Conservation (phyloP, 2,888 invertebrate species). For the Acronicta psi region DNA sequence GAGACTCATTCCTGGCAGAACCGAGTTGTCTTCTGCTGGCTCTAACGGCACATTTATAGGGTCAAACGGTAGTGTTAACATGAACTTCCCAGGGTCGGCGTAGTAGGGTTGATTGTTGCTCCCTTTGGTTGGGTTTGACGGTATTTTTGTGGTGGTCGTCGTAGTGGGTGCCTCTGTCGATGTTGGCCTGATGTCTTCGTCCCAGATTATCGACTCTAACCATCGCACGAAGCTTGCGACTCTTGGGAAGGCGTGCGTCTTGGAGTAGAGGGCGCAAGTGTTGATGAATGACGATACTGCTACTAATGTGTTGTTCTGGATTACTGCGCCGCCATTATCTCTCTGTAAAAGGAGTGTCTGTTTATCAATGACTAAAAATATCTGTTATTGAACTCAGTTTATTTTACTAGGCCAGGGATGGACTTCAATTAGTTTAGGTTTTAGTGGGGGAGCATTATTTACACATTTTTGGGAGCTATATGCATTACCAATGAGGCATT, state of each 20-base stretch:
- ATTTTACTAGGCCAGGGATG: background rate
- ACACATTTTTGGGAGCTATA: no score
- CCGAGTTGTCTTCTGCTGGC: conserved; percentile 80
- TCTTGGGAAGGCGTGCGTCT: conserved; percentile 82
- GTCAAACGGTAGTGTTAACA: conserved; percentile 80
- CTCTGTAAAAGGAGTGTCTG: conserved; percentile 66
- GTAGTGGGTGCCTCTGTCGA: conserved; percentile 45
- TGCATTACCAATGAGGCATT: no score
- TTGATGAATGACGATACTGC: conserved; percentile 77
- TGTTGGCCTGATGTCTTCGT: conserved; percentile 75
- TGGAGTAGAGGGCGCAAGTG: conserved; percentile 78
- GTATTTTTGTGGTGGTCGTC: conserved; percentile 29
- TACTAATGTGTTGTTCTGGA: conserved; percentile 81
- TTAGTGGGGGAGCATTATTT: no score
- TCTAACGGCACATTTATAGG: conserved; percentile 81
- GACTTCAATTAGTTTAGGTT: background rate
- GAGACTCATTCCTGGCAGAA: conserved; percentile 80
- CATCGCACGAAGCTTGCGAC: conserved; percentile 75
- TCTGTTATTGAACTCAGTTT: background rate
- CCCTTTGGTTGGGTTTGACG: conserved; percentile 56
- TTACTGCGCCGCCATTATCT: conserved; percentile 83
- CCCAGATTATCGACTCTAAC: conserved; percentile 83
- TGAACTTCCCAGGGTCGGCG: conserved; percentile 70
- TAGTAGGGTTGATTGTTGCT: conserved; percentile 50
- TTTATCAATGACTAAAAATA: conserved; percentile 14